A percentile compares a stretch with the other conserved stretches of the same genome.
Evolutionary conservation across 2,797 vertebrate genomes (phyloP).

Genomic region (Betta splendens): DNA sequence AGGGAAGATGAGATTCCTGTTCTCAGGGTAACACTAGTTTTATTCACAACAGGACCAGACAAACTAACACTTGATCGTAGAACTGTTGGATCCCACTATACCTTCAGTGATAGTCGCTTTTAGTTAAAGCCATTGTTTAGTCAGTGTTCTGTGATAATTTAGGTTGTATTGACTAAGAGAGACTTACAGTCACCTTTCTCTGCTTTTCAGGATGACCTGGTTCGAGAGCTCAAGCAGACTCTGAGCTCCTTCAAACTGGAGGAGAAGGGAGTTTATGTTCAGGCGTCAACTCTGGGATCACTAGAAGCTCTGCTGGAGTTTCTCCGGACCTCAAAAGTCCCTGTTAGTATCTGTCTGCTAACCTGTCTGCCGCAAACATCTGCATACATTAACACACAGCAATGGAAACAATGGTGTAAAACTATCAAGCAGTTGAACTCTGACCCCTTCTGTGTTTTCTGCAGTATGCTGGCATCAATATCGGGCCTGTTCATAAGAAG

Average conservation of each 20-base stretch:
- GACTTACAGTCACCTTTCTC: no score
- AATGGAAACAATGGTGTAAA: background rate
- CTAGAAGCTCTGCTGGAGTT: slow-evolving; percentile 98
- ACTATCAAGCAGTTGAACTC: background rate
- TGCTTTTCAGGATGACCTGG: slow-evolving; percentile 88
- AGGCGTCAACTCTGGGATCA: slow-evolving; percentile 95
- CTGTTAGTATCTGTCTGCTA: slow-evolving; percentile 92
- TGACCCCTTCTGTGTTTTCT: slow-evolving; percentile 6
- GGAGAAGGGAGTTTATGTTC: slow-evolving; percentile 98
- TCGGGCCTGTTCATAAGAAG: slow-evolving; percentile 96
- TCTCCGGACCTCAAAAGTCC: slow-evolving; percentile 95
- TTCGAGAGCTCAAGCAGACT: slow-evolving; percentile 95
- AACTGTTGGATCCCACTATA: no score
- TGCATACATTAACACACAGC: no score
- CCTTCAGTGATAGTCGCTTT: no score
- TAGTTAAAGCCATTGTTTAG: no score
- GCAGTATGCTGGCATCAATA: slow-evolving; percentile 98
- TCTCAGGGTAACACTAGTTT: slow-evolving; percentile 87
- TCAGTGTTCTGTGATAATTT: no score
- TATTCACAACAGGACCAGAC: no score
- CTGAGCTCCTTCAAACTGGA: slow-evolving; percentile 95
- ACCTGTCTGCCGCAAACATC: no score
- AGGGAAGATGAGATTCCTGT: slow-evolving; percentile 95
- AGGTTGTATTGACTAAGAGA: no score
- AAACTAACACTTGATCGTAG: no score